Conservation (phyloP, 2,797 vertebrate genomes). For the Mormyrus hasselquistii region DNA sequence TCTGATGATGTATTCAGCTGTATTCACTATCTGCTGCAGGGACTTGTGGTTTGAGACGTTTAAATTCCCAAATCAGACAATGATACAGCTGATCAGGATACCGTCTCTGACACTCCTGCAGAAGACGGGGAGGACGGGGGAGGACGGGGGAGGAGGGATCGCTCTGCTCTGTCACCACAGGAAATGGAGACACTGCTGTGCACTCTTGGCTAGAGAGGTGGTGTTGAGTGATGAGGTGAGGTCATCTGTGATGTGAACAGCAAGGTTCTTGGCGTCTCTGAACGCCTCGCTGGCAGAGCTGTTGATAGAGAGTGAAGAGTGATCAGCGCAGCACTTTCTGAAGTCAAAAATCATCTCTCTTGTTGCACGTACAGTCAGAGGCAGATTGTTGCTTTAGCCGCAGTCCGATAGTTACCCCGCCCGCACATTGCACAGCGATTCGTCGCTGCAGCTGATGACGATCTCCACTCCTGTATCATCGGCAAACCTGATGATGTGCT, state of each 20-base stretch:
- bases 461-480: background rate
- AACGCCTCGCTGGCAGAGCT: background rate
- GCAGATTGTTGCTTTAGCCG: background rate
- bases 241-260: background rate
- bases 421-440: background rate
- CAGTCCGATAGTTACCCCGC: background rate
- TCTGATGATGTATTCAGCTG: background rate
- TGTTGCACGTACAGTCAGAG: background rate
- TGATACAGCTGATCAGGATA: background rate
- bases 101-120: background rate
- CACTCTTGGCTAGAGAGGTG: background rate
- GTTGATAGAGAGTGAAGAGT: background rate
- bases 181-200: background rate
- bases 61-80: background rate
- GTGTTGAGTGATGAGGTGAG: conserved; percentile 2
- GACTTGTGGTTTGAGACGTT: background rate
- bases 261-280: background rate
- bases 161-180: background rate
- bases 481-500: background rate
- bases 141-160: background rate
- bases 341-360: background rate
- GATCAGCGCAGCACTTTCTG: background rate
- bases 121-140: background rate
- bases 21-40: background rate
- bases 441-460: background rate